Evolutionary conservation across 2,888 invertebrate species (phyloP).

Genomic region (Antheraea assamensis): DNA sequence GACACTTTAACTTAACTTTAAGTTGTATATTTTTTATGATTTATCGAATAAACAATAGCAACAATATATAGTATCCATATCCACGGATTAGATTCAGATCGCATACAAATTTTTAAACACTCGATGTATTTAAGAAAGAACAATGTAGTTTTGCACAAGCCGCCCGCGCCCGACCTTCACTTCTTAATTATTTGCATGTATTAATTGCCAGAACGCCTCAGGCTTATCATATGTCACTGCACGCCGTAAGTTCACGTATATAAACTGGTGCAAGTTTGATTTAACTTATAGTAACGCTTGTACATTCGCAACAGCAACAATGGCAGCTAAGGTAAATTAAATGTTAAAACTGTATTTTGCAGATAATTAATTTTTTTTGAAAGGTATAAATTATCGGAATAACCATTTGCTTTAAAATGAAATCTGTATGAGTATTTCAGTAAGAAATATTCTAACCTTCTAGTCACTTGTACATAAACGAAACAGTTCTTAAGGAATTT

Average conservation of each 20-base stretch:
- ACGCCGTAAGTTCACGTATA: slow-evolving; percentile 49
- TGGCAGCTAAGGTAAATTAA: slow-evolving; percentile 65
- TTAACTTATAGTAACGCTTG: slow-evolving; percentile 54
- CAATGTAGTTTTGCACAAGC: background rate
- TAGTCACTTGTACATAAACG: too few relatives aligned
- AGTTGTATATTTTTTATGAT: too few relatives aligned
- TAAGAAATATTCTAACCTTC: background rate
- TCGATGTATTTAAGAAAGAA: background rate
- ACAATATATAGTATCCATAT: background rate
- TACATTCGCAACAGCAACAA: slow-evolving; percentile 59
- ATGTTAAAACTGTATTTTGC: background rate
- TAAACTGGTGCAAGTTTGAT: slow-evolving; percentile 50
- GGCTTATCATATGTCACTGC: slow-evolving; percentile 32
- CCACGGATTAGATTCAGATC: background rate
- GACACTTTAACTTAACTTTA: too few relatives aligned
- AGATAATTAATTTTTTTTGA: background rate
- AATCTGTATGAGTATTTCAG: background rate
- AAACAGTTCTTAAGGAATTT: too few relatives aligned
- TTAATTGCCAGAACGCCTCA: slow-evolving; percentile 42
- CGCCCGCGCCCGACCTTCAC: background rate
- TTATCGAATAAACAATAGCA: too few relatives aligned
- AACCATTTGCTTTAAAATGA: background rate
- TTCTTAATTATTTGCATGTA: slow-evolving; percentile 28
- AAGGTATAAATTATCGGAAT: background rate
- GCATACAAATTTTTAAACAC: background rate